Percentiles rank a stretch among this genome's conserved stretches.
phyloP scores from a whole-genome alignment of 2,797 vertebrate species.

The Acomys russatus region DNA sequence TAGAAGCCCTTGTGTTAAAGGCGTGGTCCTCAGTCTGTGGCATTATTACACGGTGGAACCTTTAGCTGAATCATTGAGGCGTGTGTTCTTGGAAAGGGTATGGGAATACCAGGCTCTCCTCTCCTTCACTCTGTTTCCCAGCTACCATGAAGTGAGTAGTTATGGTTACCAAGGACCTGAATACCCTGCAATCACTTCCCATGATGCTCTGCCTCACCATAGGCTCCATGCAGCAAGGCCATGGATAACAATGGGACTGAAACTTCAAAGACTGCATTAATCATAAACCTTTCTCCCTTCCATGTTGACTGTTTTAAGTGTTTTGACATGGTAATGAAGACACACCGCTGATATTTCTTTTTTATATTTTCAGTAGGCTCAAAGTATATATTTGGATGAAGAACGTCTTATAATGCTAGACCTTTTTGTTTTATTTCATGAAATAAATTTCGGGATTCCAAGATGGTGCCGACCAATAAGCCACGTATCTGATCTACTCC shows the following conservation, averaged over 20 bases:
- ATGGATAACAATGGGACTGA: background rate
- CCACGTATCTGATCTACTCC: too few relatives aligned
- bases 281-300: background rate
- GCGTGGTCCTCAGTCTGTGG: background rate
- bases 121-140: background rate
- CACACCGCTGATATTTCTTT: background rate
- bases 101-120: background rate
- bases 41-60: background rate
- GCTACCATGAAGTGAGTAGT: background rate
- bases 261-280: background rate
- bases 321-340: background rate
- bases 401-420: background rate
- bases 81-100: background rate
- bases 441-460: constrained; percentile 34
- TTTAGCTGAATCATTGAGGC: background rate
- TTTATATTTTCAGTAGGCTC: background rate
- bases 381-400: constrained; percentile 6
- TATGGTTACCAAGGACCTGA: background rate
- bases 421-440: constrained; percentile 50
- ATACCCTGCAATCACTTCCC: too few relatives aligned
- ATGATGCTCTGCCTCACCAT: background rate
- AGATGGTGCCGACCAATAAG: too few relatives aligned
- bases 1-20: background rate
- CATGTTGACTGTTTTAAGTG: background rate
- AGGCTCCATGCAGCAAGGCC: background rate